These are phyloP conservation scores for Macaca mulatta DNA, from an alignment of 2,113 vertebrate species.

Conservation along the genomic window DNA sequence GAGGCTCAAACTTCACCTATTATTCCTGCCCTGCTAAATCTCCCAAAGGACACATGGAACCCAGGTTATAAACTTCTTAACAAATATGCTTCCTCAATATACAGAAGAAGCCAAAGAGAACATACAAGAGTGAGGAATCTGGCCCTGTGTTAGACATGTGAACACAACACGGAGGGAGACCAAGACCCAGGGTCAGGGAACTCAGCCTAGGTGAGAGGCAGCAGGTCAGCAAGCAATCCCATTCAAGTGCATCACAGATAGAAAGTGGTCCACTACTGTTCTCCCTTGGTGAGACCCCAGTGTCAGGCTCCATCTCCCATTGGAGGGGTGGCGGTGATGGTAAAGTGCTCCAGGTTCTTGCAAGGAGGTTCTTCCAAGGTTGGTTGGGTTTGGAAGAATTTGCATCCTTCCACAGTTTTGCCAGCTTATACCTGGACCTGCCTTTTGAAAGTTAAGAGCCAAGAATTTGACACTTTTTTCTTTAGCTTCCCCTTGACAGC, in stretches of 20 bases:
- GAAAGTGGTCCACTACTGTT: background rate
- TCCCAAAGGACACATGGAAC: background rate
- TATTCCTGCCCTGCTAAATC: background rate
- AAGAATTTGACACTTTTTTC: background rate
- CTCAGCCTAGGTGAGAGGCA: background rate
- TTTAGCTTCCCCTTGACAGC: background rate
- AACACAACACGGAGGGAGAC: background rate
- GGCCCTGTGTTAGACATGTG: background rate
- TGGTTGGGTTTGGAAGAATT: background rate
- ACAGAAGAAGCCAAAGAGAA: background rate
- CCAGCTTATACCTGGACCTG: background rate
- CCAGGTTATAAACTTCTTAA: background rate
- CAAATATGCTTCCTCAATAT: background rate
- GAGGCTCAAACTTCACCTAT: background rate
- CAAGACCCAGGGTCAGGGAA: background rate
- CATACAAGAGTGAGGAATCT: background rate
- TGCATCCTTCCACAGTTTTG: background rate
- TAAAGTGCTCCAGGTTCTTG: background rate
- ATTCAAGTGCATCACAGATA: too few relatives aligned
- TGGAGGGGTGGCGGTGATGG: background rate
- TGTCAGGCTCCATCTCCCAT: background rate
- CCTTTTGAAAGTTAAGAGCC: background rate
- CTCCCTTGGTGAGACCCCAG: background rate
- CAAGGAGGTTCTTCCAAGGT: background rate
- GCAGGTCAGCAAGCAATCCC: background rate